These are phyloP conservation scores for Diachrysia chrysitis DNA, from an alignment of 2,888 invertebrate species.

Conservation along the genomic window DNA sequence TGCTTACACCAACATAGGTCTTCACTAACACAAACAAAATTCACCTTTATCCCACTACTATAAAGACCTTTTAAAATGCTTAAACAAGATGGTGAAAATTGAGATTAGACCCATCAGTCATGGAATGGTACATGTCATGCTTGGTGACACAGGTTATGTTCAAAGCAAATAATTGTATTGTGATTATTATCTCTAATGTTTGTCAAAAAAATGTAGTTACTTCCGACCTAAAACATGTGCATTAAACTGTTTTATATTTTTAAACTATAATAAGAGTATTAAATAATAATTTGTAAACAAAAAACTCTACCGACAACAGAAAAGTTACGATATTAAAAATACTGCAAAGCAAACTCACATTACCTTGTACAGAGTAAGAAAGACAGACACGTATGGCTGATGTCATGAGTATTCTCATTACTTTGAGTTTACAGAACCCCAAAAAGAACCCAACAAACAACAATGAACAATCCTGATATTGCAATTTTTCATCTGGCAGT, in stretches of 20 bases:
- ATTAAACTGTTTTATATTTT: background rate
- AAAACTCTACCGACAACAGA: too few relatives aligned
- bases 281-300: too few relatives aligned
- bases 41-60: constrained; percentile 34
- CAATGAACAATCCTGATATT: constrained; percentile 31
- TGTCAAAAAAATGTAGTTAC: constrained; percentile 28
- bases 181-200: constrained; percentile 22
- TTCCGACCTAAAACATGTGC: constrained; percentile 4
- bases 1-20: constrained; percentile 29
- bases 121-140: constrained; percentile 43
- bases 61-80: constrained; percentile 19
- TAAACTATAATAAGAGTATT: too few relatives aligned
- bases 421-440: background rate
- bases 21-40: constrained; percentile 23
- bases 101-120: constrained; percentile 46
- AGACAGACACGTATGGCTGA: background rate
- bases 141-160: constrained; percentile 49
- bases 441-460: constrained; percentile 9
- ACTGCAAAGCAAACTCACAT: too few relatives aligned
- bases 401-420: background rate
- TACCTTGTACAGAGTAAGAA: background rate
- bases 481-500: constrained; percentile 36
- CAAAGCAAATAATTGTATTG: constrained; percentile 40
- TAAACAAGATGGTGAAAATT: constrained; percentile 22
- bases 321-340: too few relatives aligned